These are phyloP conservation scores for Drusus annulatus DNA, from an alignment of 1,140 invertebrate genomes.

Conservation along the genomic window DNA sequence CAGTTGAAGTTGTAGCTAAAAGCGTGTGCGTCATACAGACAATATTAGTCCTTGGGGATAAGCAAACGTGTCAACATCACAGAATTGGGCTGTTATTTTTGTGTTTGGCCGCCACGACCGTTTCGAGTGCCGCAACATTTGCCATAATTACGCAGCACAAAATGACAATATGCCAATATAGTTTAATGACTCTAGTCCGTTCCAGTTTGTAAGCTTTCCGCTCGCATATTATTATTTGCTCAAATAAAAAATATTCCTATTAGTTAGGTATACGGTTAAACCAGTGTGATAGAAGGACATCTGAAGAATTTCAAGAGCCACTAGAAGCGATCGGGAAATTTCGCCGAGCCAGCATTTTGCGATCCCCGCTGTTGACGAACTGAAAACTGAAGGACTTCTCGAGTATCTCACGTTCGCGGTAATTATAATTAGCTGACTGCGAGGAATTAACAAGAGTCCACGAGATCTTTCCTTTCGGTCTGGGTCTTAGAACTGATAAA, in stretches of 20 bases:
- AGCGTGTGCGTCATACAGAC: constrained; percentile 15
- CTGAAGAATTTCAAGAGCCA: constrained; percentile 12
- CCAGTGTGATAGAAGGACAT: not conserved
- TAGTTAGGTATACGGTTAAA: not conserved
- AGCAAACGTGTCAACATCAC: constrained; percentile 19
- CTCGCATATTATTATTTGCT: constrained; percentile 16
- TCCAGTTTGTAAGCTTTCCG: constrained; percentile 29
- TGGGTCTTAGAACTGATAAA: too few relatives aligned
- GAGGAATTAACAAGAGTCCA: constrained; percentile 1
- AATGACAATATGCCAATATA: constrained; percentile 30
- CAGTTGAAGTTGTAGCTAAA: not conserved
- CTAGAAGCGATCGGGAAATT: constrained; percentile 11
- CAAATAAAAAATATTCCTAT: constrained; percentile 37
- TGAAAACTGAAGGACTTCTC: not conserved
- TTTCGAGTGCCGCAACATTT: not conserved
- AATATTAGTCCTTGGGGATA: constrained; percentile 20
- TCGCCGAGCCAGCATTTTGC: constrained; percentile 6
- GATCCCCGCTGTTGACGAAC: not conserved
- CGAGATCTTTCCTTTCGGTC: not conserved
- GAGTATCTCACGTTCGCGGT: constrained; percentile 16
- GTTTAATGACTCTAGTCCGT: constrained; percentile 37
- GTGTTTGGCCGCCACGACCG: constrained; percentile 23
- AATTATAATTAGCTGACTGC: constrained; percentile 31
- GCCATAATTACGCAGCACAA: constrained; percentile 31
- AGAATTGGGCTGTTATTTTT: constrained; percentile 30